These are phyloP conservation scores for Benitochromis conjunctus DNA, from an alignment of 2,113 vertebrate species.

Conservation along the genomic window DNA sequence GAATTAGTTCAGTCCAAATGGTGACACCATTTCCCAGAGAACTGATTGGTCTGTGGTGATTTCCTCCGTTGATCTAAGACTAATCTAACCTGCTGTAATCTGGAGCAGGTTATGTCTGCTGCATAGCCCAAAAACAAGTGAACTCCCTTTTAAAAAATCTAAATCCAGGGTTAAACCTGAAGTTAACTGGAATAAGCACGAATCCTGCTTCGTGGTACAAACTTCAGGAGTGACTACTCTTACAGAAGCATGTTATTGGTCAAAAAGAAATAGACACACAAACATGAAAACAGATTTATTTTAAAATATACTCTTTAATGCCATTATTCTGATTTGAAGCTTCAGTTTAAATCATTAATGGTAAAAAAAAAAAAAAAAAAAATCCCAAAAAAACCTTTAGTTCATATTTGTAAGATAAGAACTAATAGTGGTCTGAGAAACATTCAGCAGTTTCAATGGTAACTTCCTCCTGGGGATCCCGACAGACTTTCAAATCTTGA, in stretches of 20 bases:
- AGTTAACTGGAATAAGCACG: neutral
- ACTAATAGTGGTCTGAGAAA: neutral
- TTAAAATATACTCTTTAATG: conserved; percentile 12
- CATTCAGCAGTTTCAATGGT: neutral
- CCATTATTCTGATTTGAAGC: neutral
- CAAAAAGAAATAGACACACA: neutral
- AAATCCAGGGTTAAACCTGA: neutral
- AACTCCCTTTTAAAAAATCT: neutral
- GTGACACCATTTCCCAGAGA: neutral
- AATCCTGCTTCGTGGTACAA: neutral
- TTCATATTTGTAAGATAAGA: neutral
- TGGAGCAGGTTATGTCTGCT: neutral
- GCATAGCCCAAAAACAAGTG: neutral
- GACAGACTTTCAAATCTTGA: neutral
- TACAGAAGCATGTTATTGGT: neutral
- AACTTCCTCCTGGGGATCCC: neutral
- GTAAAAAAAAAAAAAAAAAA: neutral
- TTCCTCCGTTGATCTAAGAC: neutral
- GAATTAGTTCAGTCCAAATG: neutral
- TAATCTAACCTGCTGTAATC: neutral
- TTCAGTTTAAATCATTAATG: neutral
- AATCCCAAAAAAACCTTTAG: neutral
- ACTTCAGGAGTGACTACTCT: accelerated
- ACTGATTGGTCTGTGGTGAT: neutral
- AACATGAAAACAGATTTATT: conserved; percentile 52